These are phyloP conservation scores for Acromyrmex echinatior DNA, from an alignment of 1,140 invertebrate species.

Conservation along the genomic window DNA sequence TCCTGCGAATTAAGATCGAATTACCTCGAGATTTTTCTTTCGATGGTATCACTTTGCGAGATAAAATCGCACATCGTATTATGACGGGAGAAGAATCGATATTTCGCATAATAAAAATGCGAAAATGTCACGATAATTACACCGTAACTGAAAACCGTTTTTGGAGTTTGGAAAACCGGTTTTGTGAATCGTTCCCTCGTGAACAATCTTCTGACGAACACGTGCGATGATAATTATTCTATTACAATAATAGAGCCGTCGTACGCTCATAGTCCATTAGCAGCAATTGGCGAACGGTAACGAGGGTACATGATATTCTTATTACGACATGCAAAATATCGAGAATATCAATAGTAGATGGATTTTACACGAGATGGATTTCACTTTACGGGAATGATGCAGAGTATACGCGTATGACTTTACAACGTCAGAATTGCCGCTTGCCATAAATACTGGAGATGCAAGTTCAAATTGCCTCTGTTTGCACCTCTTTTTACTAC, in stretches of 20 bases:
- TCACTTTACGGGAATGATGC: conserved; percentile 30
- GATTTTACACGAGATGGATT: conserved; percentile 31
- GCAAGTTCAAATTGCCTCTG: conserved; percentile 45
- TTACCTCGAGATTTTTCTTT: conserved; percentile 52
- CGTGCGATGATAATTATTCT: not conserved
- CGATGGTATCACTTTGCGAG: not conserved
- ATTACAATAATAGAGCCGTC: not conserved
- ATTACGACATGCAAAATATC: conserved; percentile 8
- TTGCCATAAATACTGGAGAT: conserved; percentile 54
- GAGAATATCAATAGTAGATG: not conserved
- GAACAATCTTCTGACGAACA: not conserved
- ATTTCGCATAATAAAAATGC: conserved; percentile 57
- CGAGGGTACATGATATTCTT: conserved; percentile 14
- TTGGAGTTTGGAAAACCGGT: not conserved
- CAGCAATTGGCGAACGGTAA: not conserved
- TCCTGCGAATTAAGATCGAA: conserved; percentile 55
- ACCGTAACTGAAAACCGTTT: not conserved
- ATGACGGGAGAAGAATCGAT: conserved; percentile 4
- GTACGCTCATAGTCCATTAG: not conserved
- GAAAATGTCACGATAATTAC: conserved; percentile 28
- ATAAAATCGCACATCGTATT: conserved; percentile 26
- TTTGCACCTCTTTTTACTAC: conserved; percentile 30
- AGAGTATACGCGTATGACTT: conserved; percentile 29
- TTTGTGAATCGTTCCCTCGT: not conserved
- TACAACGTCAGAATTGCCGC: conserved; percentile 30